phyloP scores from a whole-genome alignment of 1,140 invertebrate genomes.

The Streblospio benedicti region DNA sequence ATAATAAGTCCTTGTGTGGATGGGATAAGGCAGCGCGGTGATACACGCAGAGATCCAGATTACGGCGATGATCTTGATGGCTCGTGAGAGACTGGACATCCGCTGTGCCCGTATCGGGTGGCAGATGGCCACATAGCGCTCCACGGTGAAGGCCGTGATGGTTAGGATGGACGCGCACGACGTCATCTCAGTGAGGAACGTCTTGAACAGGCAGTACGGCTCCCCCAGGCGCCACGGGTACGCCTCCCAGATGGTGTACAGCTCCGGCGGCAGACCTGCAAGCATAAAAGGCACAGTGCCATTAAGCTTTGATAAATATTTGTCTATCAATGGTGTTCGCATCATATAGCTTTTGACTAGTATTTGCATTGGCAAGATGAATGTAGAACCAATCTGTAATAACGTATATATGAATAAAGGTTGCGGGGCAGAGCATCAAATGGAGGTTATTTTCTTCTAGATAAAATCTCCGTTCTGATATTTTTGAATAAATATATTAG shows the following conservation, averaged over 20 bases:
- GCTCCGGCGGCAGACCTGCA: slow-evolving; percentile 70
- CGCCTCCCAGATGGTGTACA: slow-evolving; percentile 76
- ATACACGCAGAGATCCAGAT: slow-evolving; percentile 70
- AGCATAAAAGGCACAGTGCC: neutral
- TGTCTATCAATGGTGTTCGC: no score
- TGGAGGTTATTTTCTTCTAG: no score
- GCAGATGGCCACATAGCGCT: slow-evolving; percentile 89
- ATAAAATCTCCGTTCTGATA: no score
- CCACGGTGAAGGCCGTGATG: slow-evolving; percentile 87
- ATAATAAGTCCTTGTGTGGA: slow-evolving; percentile 34
- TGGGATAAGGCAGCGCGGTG: slow-evolving; percentile 62
- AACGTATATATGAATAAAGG: no score
- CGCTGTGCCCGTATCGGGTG: slow-evolving; percentile 81
- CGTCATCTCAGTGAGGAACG: slow-evolving; percentile 76
- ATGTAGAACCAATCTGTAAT: no score
- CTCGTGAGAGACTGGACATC: slow-evolving; percentile 69
- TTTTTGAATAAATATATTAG: no score
- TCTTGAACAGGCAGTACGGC: slow-evolving; percentile 72
- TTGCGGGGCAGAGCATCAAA: no score
- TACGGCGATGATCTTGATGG: slow-evolving; percentile 66
- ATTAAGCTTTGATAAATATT: no score
- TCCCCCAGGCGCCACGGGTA: slow-evolving; percentile 82
- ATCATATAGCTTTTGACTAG: no score
- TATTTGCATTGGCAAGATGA: no score
- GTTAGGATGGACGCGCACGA: slow-evolving; percentile 87